Base-by-base conservation (phyloP, 1,140 invertebrate species). In the Drosophila setifemur region DNA sequence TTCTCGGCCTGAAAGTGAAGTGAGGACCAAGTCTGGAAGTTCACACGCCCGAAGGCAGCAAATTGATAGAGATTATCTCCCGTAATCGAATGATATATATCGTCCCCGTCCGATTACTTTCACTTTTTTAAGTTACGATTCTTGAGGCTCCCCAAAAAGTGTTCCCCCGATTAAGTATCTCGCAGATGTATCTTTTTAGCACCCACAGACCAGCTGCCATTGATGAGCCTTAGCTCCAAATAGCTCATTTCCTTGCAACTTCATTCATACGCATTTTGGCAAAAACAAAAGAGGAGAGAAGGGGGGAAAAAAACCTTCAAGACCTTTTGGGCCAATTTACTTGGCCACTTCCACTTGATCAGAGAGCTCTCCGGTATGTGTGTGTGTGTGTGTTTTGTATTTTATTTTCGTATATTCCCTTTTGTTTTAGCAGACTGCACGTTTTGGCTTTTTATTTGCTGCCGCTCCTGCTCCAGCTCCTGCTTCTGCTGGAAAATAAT, bases 391-490 rank as follows among this genome's bases (percentile, higher is more conserved):
- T n/a, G n/a, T n/a, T 68, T 6, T 25, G 21, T 28, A 9, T 25
- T 45, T 57, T 42, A 42, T 40, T 49, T 50, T 28, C 26, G 14
- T 23, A 1, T 49, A 29, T 37, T 49, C 14, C 54, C 48, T 54
- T 57, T 53, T 47, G 26, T 42, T 70, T 76, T 72, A 72, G 45
- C 69, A 64, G 75, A 47, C 68, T 68, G 40, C 79, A 85, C 79
- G 79, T 85, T 86, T 81, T 39, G 71, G 48, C 79, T 86, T 85
- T 85, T 85, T 85, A 86, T 85, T 85, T 85, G 69, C 48, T 68
- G 69, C 48, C 48, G 61, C 63, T 67, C 5, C 16, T 12, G 29
- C 21, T 23, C 21, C 21, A 3, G 64, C 45, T 58, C 14, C 58
- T 70, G 54, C 45, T n/a, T n/a, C n/a, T 70, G 66, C 37, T 85